A percentile compares a stretch with the other conserved stretches of the same genome.
Conservation (phyloP, 2,888 invertebrate genomes). For the Polylopha cassiicola region DNA sequence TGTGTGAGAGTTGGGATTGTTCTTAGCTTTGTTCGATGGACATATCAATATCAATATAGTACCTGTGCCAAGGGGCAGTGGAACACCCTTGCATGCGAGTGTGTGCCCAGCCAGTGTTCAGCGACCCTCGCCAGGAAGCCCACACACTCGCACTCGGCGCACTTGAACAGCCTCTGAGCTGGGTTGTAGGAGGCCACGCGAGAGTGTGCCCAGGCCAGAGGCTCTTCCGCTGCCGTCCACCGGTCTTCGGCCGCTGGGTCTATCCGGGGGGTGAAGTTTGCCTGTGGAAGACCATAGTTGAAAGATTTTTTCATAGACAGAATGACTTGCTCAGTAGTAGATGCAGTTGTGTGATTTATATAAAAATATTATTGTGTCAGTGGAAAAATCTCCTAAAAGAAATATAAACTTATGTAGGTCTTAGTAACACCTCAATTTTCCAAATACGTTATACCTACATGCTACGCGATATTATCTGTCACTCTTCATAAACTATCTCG, state of each 20-base stretch:
- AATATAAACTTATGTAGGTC: no score
- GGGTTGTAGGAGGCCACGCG: constrained; percentile 89
- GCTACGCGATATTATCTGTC: no score
- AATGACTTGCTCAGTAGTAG: no score
- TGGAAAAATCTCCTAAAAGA: no score
- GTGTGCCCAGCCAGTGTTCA: constrained; percentile 86
- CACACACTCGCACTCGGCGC: constrained; percentile 86
- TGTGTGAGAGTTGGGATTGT: no score
- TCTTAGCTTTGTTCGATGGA: no score
- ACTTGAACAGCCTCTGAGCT: constrained; percentile 84
- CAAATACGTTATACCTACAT: no score
- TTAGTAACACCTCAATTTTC: no score
- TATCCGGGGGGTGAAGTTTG: constrained; percentile 75
- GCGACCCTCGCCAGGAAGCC: constrained; percentile 84
- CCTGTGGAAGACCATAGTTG: constrained; percentile 41
- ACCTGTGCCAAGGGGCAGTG: constrained; percentile 76
- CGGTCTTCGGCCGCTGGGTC: constrained; percentile 72
- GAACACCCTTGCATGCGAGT: constrained; percentile 82
- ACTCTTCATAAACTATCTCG: no score
- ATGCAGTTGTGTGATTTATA: no score
- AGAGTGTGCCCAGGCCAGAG: constrained; percentile 85
- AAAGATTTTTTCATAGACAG: constrained; percentile 45
- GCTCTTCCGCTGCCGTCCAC: constrained; percentile 84
- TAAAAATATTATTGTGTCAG: no score
- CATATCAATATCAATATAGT: no score